Conservation (phyloP, 2,113 vertebrate species). For the Lagopus muta region DNA sequence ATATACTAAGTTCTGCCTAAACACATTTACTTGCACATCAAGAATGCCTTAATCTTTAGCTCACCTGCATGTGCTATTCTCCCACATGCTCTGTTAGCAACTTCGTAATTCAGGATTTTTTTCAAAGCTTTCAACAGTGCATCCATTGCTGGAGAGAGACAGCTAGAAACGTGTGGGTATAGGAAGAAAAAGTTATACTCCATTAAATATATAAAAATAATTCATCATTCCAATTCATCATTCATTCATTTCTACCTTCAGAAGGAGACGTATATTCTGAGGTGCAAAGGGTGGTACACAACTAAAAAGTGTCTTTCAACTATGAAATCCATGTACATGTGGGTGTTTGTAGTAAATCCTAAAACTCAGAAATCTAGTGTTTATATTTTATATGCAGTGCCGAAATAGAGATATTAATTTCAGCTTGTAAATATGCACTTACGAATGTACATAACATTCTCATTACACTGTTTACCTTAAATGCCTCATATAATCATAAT, state of each 20-base stretch:
- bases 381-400: background rate
- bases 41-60: background rate
- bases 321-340: accelerated
- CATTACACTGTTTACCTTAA: accelerated
- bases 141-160: background rate
- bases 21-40: background rate
- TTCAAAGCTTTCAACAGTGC: background rate
- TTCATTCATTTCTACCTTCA: background rate
- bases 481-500: background rate
- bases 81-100: background rate
- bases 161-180: background rate
- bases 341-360: background rate
- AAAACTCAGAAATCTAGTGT: background rate
- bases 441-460: background rate
- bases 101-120: background rate
- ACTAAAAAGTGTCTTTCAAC: background rate
- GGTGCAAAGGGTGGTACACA: background rate
- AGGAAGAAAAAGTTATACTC: background rate
- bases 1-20: background rate
- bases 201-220: background rate
- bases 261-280: background rate
- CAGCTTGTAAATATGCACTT: background rate
- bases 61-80: background rate
- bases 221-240: background rate
- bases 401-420: background rate